These are phyloP conservation scores for Campylomormyrus numenius DNA, from an alignment of 2,113 vertebrate species.

Conservation along the genomic window DNA sequence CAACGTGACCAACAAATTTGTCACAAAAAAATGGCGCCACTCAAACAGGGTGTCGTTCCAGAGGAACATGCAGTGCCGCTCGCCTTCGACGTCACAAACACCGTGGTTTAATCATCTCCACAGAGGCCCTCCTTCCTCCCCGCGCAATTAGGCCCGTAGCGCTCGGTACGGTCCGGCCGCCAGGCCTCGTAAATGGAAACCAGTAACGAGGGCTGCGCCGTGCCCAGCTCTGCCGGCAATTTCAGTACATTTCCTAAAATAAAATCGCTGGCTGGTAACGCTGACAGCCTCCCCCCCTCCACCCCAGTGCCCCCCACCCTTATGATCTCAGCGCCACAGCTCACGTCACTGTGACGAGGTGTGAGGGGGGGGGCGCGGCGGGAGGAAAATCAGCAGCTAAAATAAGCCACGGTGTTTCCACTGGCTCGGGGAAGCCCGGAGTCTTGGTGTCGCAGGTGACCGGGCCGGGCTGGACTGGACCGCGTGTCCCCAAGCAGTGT, in stretches of 20 bases:
- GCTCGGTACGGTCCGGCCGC: background rate
- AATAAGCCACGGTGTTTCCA: background rate
- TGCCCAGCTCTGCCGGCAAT: background rate
- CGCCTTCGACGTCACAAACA: background rate
- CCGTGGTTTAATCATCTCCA: background rate
- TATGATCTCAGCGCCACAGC: background rate
- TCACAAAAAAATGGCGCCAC: background rate
- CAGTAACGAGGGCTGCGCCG: background rate
- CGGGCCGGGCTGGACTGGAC: background rate
- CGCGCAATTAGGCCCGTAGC: background rate
- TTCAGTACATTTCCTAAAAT: constrained; percentile 22
- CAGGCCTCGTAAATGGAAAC: background rate
- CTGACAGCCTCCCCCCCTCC: background rate
- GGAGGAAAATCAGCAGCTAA: background rate
- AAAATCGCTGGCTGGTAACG: background rate
- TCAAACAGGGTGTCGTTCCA: background rate
- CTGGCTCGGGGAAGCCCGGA: background rate
- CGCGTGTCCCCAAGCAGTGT: background rate
- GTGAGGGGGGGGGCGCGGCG: background rate
- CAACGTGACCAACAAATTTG: constrained; percentile 10
- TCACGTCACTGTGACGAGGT: constrained; percentile 3
- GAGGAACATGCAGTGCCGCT: background rate
- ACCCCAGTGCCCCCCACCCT: background rate
- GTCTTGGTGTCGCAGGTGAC: background rate
- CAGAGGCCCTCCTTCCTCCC: background rate